Percentiles rank a stretch among this genome's conserved stretches.
Evolutionary conservation across 1,140 invertebrate genomes (phyloP).

Genomic region (Drosophila kurseongensis): DNA sequence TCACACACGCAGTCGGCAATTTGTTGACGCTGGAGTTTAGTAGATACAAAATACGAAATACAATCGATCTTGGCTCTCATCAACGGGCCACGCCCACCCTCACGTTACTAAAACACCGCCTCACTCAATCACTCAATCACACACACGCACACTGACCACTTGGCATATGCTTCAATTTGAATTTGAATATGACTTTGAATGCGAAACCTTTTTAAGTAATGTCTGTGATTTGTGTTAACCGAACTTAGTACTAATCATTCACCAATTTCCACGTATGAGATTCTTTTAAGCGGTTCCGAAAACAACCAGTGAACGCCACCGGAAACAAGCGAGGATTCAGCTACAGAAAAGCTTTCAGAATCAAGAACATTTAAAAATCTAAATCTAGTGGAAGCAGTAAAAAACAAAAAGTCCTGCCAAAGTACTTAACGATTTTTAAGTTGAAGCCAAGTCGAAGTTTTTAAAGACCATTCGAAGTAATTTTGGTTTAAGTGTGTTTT

Average conservation of each 20-base stretch:
- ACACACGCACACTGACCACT: constrained; percentile 42
- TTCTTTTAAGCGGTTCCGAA: constrained; percentile 39
- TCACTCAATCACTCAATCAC: not conserved
- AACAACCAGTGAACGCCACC: constrained; percentile 16
- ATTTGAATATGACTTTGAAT: constrained; percentile 58
- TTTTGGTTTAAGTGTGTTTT: constrained; percentile 42
- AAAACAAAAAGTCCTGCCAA: constrained; percentile 5
- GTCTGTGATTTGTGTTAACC: constrained; percentile 57
- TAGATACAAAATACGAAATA: constrained; percentile 21
- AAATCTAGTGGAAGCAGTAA: constrained; percentile 8
- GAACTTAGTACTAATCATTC: constrained; percentile 49
- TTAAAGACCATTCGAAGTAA: constrained; percentile 20
- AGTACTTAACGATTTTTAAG: constrained; percentile 21
- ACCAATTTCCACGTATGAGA: constrained; percentile 51
- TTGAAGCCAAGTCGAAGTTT: constrained; percentile 16
- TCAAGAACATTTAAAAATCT: constrained; percentile 2
- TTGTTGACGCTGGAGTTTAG: constrained; percentile 7
- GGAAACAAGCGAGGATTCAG: constrained; percentile 37
- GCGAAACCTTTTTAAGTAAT: constrained; percentile 56
- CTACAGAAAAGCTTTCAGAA: constrained; percentile 13
- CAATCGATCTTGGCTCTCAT: constrained; percentile 20
- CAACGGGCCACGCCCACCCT: constrained; percentile 13
- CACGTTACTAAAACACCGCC: constrained; percentile 9
- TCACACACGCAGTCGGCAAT: constrained; percentile 18
- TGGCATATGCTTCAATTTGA: constrained; percentile 67